Conservation (phyloP, 2,797 vertebrate species). For the Myotis vivesi region DNA sequence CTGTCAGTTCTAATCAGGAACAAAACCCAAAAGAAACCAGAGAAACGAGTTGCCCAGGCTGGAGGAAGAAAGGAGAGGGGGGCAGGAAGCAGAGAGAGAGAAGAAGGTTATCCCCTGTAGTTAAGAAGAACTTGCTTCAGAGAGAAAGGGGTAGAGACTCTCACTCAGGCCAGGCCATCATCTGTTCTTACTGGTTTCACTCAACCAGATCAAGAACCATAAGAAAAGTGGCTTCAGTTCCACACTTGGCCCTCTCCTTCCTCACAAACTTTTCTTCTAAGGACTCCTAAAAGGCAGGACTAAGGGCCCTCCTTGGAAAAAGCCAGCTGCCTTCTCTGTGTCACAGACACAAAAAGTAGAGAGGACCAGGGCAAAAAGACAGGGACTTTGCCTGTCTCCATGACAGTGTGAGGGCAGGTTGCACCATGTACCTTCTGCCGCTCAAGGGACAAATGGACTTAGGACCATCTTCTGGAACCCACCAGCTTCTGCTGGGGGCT, state of each 20-base stretch:
- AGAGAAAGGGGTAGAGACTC: neutral
- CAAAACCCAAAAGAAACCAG: neutral
- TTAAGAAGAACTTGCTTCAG: neutral
- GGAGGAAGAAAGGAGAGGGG: neutral
- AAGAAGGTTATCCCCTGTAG: neutral
- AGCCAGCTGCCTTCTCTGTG: neutral
- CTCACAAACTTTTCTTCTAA: neutral
- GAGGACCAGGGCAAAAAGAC: neutral
- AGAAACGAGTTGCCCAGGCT: neutral
- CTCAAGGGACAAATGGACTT: neutral
- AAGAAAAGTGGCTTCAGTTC: neutral
- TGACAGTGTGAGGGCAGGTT: neutral
- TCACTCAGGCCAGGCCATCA: neutral
- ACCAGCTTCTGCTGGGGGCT: neutral
- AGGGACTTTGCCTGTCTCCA: neutral
- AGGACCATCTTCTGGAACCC: neutral
- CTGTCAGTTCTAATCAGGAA: neutral
- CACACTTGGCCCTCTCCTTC: neutral
- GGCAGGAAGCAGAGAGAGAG: neutral
- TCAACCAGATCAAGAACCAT: neutral
- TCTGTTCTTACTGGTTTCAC: neutral
- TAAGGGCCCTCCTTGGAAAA: conserved; percentile 18
- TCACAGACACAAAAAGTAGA: neutral
- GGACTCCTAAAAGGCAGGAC: neutral
- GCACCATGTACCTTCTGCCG: neutral